These are phyloP conservation scores for Onychorhynchus coronatus DNA, from an alignment of 2,113 vertebrate species.

Conservation along the genomic window DNA sequence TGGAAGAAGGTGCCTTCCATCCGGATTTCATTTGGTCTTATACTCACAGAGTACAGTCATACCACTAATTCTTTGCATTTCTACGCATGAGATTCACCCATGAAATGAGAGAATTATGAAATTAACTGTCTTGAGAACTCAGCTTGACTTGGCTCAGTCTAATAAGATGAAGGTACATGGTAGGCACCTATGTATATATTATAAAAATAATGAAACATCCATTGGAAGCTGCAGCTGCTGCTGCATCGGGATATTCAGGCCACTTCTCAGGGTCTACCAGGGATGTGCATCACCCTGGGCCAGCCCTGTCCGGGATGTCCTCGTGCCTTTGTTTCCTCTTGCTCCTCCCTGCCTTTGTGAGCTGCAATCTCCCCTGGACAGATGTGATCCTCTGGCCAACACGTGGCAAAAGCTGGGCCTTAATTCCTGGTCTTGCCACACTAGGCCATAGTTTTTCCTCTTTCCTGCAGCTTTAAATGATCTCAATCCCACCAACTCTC, in stretches of 20 bases:
- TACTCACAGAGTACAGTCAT: neutral
- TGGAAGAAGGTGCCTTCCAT: slow-evolving; percentile 16
- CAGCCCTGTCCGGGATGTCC: neutral
- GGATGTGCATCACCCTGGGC: neutral
- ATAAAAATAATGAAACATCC: neutral
- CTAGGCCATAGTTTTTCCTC: too few relatives aligned
- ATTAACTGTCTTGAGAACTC: slow-evolving; percentile 34
- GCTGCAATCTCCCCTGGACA: neutral
- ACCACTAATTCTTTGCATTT: slow-evolving; percentile 16
- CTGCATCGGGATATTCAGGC: neutral
- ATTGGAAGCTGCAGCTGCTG: neutral
- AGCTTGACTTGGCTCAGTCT: neutral
- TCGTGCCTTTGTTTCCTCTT: neutral
- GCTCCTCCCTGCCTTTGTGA: neutral
- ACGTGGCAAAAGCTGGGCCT: neutral
- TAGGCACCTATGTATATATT: neutral
- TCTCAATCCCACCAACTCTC: neutral
- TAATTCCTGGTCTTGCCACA: neutral
- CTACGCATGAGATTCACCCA: slow-evolving; percentile 39
- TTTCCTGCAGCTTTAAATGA: neutral
- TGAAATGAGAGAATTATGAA: slow-evolving; percentile 58
- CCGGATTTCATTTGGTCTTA: neutral
- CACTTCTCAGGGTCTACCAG: neutral
- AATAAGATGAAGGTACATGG: neutral
- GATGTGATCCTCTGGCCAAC: neutral